Base-by-base conservation (phyloP, 2,113 vertebrate species). In the Microtus pennsylvanicus region DNA sequence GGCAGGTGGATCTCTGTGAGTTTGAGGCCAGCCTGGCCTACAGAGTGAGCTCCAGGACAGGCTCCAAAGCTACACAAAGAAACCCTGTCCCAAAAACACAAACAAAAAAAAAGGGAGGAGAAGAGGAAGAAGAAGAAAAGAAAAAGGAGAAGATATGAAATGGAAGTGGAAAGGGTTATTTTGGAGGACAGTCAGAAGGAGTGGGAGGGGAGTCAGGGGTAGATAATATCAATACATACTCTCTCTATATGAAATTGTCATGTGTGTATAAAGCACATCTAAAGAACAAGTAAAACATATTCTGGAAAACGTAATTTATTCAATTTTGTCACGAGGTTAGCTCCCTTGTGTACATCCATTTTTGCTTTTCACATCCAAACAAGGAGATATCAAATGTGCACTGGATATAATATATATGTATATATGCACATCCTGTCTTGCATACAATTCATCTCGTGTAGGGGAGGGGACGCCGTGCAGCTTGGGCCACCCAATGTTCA, bases 401-500 rank as follows among this genome's bases (percentile, higher is more conserved):
- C 65, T 94, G 38, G 67, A 77, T 3, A 63, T n/a, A 70, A 89
- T 14, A 78, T 1, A 24, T 42, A 89, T 14, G 74, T 1, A 24
- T 42, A 74, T 28, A 63, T 9, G 9, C 55, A 93, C 92, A 88
- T 55, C 50, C 90, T 96, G 3, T 61, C 75, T 96, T 63, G 61
- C 35, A 90, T 70, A 33, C 30, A 63, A 61, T 76, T 50, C 85
- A 83, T 90, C 86, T 94, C 8, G 22, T 58, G 7, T 24, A 17
- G 42, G 81, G 91, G 26, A 28, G 81, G 96, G 86, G 81, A 22
- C 76, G 85, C 77, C 65, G 28, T 65, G 33, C 30, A 67, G 74
- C 90, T 95, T 65, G 2, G 50, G 45, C 91, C 93, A 74, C 90
- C 96, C 42, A 81, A 50, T 30, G 55, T 83, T 92, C 55, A 35